Evolutionary conservation across 2,797 vertebrate genomes (phyloP).

Genomic region (Alauda arvensis): DNA sequence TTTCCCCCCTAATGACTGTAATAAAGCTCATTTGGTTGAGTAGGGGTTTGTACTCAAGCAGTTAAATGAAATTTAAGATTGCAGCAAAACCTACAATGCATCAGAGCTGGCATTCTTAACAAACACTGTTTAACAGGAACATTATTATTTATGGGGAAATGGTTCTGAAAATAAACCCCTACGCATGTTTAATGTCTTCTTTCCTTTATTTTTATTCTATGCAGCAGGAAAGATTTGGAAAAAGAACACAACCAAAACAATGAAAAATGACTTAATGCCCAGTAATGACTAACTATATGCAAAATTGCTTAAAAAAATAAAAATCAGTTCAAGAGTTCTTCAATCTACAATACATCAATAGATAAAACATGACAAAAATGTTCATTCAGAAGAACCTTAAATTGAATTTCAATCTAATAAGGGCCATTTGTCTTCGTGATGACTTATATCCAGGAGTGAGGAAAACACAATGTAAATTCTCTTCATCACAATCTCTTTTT

Average conservation of each 20-base stretch:
- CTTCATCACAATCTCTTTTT: conserved; percentile 23
- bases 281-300: neutral
- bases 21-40: neutral
- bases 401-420: conserved; percentile 49
- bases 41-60: neutral
- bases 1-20: neutral
- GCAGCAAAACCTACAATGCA: neutral
- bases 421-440: conserved; percentile 41
- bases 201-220: conserved; percentile 14
- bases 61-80: conserved; percentile 8
- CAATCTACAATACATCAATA: neutral
- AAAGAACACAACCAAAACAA: conserved; percentile 9
- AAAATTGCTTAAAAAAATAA: conserved; percentile 26
- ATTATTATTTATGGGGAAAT: conserved; percentile 24
- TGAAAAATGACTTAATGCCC: neutral
- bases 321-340: neutral
- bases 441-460: conserved; percentile 47
- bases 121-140: conserved; percentile 23
- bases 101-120: neutral
- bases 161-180: conserved; percentile 27
- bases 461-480: conserved; percentile 48
- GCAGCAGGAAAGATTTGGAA: neutral
- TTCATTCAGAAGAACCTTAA: conserved; percentile 33
- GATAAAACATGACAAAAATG: conserved; percentile 43
- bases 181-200: neutral